Evolutionary conservation across 1,140 invertebrate species (phyloP).

Genomic region (Pristionchus pacificus): DNA sequence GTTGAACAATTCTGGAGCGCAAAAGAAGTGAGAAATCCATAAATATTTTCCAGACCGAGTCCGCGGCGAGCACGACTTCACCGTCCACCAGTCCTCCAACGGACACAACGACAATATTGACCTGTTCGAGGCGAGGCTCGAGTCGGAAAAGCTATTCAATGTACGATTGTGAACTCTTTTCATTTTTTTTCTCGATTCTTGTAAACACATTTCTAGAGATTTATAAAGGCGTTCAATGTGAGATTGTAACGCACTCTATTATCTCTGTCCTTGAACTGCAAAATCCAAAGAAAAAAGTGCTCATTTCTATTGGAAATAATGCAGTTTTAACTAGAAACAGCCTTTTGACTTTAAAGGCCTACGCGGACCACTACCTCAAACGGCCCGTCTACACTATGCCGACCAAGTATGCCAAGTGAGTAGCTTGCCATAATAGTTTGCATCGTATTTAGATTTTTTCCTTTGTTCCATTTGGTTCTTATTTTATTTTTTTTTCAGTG

Average conservation of each 20-base stretch:
- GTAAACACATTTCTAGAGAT: not conserved
- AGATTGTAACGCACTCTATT: no score
- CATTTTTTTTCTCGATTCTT: no score
- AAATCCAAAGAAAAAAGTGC: no score
- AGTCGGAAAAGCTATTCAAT: conserved; percentile 16
- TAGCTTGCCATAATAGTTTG: no score
- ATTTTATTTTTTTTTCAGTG: no score
- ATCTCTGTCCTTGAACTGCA: no score
- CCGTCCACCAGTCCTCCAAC: not conserved
- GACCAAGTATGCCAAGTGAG: conserved; percentile 13
- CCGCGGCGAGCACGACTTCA: not conserved
- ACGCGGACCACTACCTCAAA: conserved; percentile 24
- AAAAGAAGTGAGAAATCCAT: conserved; percentile 18
- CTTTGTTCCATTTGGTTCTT: no score
- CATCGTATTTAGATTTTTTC: no score
- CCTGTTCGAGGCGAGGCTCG: conserved; percentile 18
- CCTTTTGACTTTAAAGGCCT: conserved; percentile 16
- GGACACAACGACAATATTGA: conserved; percentile 14
- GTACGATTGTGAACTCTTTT: not conserved
- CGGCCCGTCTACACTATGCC: conserved; percentile 23
- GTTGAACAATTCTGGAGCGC: conserved; percentile 11
- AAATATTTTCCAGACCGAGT: conserved; percentile 4
- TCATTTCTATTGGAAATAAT: no score
- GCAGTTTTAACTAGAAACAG: no score
- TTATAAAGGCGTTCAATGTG: not conserved